Percentiles rank a stretch among this genome's conserved stretches.
phyloP scores from a whole-genome alignment of 2,888 invertebrate genomes.

The Slavum lentiscoides region DNA sequence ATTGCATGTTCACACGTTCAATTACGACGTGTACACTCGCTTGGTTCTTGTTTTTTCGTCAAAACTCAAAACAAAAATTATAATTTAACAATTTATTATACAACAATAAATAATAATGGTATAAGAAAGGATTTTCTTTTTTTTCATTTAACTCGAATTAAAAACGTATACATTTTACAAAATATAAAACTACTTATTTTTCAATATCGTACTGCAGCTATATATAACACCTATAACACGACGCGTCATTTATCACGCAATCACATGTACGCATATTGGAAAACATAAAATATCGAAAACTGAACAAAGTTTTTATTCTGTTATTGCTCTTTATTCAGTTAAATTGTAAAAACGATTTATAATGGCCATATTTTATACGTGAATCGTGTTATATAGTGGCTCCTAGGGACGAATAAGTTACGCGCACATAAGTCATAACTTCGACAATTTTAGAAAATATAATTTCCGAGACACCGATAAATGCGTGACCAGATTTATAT shows the following conservation, averaged over 20 bases:
- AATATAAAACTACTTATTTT: too few relatives aligned
- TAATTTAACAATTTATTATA: too few relatives aligned
- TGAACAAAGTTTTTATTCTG: constrained; percentile 29
- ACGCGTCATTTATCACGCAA: constrained; percentile 21
- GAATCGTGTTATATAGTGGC: constrained; percentile 24
- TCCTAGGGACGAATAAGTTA: constrained; percentile 37
- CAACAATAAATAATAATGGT: too few relatives aligned
- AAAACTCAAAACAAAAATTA: too few relatives aligned
- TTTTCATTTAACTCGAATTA: too few relatives aligned
- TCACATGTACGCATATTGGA: background rate
- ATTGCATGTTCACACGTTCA: background rate
- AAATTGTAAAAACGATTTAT: constrained; percentile 44
- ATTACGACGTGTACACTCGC: too few relatives aligned
- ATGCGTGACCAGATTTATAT: background rate
- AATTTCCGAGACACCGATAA: constrained; percentile 29
- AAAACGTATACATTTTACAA: too few relatives aligned
- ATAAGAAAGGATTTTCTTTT: too few relatives aligned
- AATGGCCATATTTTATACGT: constrained; percentile 35
- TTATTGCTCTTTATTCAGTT: constrained; percentile 27
- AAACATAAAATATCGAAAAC: constrained; percentile 31
- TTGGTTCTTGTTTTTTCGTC: too few relatives aligned
- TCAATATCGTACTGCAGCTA: too few relatives aligned
- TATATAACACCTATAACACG: too few relatives aligned
- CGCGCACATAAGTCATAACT: constrained; percentile 26
- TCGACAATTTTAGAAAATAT: constrained; percentile 24